phyloP scores from a whole-genome alignment of 1,140 invertebrate genomes.

The Heterodera carotae region DNA sequence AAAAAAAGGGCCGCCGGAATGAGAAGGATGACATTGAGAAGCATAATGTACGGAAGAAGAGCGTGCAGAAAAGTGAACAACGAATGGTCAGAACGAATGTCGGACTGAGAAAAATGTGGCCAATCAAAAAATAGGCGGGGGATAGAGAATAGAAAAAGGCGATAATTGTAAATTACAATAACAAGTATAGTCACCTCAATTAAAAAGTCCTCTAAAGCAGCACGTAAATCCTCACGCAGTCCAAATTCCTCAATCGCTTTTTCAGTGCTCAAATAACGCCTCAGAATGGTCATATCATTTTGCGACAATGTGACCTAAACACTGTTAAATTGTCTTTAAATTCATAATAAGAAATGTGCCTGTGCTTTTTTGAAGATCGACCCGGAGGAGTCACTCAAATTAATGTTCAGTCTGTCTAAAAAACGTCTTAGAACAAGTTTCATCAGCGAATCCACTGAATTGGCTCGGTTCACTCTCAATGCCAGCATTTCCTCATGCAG shows the following conservation, averaged over 20 bases:
- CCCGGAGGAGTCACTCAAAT: slow-evolving; percentile 12
- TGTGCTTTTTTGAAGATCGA: slow-evolving; percentile 42
- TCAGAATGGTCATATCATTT: slow-evolving; percentile 29
- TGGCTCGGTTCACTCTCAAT: slow-evolving; percentile 8
- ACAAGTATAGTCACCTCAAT: slow-evolving; percentile 38
- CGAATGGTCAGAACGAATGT: slow-evolving; percentile 32
- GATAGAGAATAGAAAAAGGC: too few relatives aligned
- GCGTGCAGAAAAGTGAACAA: slow-evolving; percentile 33
- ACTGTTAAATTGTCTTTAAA: background rate
- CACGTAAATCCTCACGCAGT: slow-evolving; percentile 41
- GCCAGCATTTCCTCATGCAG: background rate
- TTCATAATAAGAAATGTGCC: background rate
- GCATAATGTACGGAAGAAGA: slow-evolving; percentile 36
- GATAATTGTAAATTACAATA: too few relatives aligned
- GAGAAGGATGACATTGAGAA: slow-evolving; percentile 42
- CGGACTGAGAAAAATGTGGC: slow-evolving; percentile 12
- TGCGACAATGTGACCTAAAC: slow-evolving; percentile 33
- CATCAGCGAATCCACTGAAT: slow-evolving; percentile 49
- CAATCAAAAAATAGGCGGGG: too few relatives aligned
- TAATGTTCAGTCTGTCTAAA: slow-evolving; percentile 32
- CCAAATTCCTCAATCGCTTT: slow-evolving; percentile 42
- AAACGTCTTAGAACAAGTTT: slow-evolving; percentile 49
- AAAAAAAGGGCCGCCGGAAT: slow-evolving; percentile 39
- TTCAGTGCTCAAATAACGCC: slow-evolving; percentile 38
- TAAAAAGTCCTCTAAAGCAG: slow-evolving; percentile 45